Evolutionary conservation across 2,113 vertebrate species (phyloP).

Genomic region (Passer domesticus): DNA sequence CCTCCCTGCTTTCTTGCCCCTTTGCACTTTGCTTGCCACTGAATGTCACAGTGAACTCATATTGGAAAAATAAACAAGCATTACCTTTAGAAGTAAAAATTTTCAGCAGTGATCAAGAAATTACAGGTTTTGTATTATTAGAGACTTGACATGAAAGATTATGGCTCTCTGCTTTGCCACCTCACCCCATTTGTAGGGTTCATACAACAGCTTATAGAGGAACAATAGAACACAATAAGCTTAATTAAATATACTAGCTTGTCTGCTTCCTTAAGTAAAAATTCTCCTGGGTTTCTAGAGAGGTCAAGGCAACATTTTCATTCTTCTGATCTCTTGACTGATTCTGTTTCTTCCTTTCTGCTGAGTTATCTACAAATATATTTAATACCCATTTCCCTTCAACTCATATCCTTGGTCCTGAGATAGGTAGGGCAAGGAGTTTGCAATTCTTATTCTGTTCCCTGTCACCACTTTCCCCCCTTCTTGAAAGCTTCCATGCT

Average conservation of each 20-base stretch:
- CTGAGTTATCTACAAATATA: not conserved
- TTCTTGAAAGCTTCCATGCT: not conserved
- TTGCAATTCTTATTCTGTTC: not conserved
- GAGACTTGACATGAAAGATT: not conserved
- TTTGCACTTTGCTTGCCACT: not conserved
- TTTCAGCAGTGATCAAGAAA: not conserved
- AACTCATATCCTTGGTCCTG: not conserved
- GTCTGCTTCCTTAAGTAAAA: not conserved
- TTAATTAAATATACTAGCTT: not conserved
- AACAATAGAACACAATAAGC: not conserved
- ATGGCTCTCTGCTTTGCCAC: not conserved
- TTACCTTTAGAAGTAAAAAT: not conserved
- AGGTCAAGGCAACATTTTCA: not conserved
- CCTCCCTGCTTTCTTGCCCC: not conserved
- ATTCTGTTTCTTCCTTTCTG: not conserved
- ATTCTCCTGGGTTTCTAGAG: not conserved
- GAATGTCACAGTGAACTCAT: not conserved
- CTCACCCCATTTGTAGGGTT: not conserved
- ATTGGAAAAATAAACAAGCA: not conserved
- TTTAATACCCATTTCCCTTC: not conserved
- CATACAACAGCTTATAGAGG: not conserved
- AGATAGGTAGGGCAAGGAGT: not conserved
- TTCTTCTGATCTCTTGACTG: not conserved
- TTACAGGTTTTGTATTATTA: not conserved
- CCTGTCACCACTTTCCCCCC: accelerated